Conservation (phyloP, 2,888 invertebrate species). For the Dynastes grantii region DNA sequence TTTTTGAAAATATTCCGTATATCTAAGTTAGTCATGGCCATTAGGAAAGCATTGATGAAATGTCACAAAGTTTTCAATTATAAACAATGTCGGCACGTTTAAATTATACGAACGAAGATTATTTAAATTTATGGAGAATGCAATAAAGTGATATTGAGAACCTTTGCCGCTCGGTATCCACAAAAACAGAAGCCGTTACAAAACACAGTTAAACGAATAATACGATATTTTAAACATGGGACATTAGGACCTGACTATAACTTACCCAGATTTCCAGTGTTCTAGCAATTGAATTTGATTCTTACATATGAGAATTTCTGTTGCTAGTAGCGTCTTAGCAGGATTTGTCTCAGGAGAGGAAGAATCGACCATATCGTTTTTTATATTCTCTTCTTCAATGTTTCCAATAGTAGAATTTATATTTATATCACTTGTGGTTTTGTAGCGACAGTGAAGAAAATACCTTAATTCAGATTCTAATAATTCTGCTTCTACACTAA, state of each 20-base stretch:
- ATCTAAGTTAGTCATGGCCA: too few species aligned
- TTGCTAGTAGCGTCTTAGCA: constrained; percentile 9
- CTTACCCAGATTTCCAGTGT: constrained; percentile 18
- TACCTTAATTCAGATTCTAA: constrained; percentile 21
- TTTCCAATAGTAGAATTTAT: neutral
- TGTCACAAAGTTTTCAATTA: too few species aligned
- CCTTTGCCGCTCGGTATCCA: too few species aligned
- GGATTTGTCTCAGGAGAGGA: neutral
- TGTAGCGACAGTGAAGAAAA: constrained; percentile 17
- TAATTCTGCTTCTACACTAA: constrained; percentile 37
- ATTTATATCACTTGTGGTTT: neutral
- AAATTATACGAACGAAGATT: too few species aligned
- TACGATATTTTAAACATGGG: too few species aligned
- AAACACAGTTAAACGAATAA: too few species aligned
- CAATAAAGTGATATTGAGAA: too few species aligned
- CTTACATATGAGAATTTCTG: constrained; percentile 35
- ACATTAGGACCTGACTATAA: neutral
- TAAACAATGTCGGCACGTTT: too few species aligned
- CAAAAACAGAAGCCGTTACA: too few species aligned
- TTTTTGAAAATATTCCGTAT: too few species aligned
- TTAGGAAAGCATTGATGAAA: too few species aligned
- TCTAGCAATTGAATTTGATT: constrained; percentile 18
- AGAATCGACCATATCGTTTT: neutral
- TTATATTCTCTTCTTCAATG: neutral
- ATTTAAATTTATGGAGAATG: too few species aligned